A percentile compares a stretch with the other conserved stretches of the same genome.
phyloP scores from a whole-genome alignment of 2,797 vertebrate genomes.

The Tangara arthus region DNA sequence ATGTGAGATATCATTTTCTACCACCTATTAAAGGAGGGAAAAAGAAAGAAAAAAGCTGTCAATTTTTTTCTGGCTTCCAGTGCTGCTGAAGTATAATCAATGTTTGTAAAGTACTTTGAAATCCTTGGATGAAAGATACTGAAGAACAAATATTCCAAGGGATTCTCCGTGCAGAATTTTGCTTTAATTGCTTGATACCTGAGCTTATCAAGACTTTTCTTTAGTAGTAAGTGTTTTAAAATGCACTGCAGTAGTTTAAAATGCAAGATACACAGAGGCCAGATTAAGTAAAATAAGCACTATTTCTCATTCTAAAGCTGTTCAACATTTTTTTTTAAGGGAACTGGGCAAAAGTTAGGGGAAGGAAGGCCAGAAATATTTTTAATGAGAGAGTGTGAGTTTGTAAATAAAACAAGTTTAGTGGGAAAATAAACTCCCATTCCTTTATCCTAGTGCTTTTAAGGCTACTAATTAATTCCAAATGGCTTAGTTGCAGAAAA shows the following conservation, averaged over 20 bases:
- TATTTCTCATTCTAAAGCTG: neutral
- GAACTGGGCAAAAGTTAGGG: neutral
- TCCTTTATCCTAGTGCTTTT: neutral
- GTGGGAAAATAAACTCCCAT: neutral
- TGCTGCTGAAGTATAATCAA: constrained; percentile 13
- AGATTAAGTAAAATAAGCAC: neutral
- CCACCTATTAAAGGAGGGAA: neutral
- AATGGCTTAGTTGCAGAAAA: neutral
- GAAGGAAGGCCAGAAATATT: neutral
- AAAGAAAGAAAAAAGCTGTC: neutral
- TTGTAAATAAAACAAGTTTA: neutral
- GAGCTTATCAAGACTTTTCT: neutral
- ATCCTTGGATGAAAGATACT: constrained; percentile 12
- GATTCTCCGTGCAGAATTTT: neutral
- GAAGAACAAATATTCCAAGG: constrained; percentile 22
- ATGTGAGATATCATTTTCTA: neutral
- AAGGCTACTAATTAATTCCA: neutral
- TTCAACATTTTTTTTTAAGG: neutral
- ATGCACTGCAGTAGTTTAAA: neutral
- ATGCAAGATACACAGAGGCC: neutral
- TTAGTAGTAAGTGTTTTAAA: neutral
- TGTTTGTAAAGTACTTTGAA: constrained; percentile 37
- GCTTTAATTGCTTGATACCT: constrained; percentile 25
- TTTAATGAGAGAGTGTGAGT: neutral
- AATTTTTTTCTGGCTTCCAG: neutral